These are phyloP conservation scores for Argyrosomus regius DNA, from an alignment of 2,797 vertebrate genomes.

Conservation along the genomic window DNA sequence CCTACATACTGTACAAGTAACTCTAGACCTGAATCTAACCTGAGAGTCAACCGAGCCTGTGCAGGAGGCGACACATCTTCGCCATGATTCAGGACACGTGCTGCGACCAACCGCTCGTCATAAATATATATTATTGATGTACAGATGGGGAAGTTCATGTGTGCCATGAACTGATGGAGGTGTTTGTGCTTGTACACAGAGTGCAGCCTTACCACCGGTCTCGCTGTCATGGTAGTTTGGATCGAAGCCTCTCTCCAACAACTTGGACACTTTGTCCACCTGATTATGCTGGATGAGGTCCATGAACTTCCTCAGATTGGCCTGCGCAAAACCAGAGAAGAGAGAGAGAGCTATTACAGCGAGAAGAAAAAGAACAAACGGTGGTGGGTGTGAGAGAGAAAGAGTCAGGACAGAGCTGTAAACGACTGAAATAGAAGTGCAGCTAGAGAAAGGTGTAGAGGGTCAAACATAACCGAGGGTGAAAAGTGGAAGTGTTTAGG, in stretches of 20 bases:
- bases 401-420: slow-evolving; percentile 45
- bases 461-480: slow-evolving; percentile 46
- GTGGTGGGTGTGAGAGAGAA: slow-evolving; percentile 30
- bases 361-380: slow-evolving; percentile 32
- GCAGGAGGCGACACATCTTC: background rate
- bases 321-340: slow-evolving; percentile 78
- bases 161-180: background rate
- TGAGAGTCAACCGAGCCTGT: background rate
- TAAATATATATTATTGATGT: background rate
- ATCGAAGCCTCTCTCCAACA: slow-evolving; percentile 95
- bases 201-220: slow-evolving; percentile 87
- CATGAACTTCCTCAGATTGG: slow-evolving; percentile 94
- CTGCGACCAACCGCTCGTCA: background rate
- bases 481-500: slow-evolving; percentile 26
- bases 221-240: slow-evolving; percentile 96
- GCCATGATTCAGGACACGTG: background rate
- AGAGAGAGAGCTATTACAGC: slow-evolving; percentile 34
- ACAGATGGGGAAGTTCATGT: background rate
- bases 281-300: slow-evolving; percentile 92
- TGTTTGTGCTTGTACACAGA: slow-evolving; percentile 13
- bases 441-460: slow-evolving; percentile 31
- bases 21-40: background rate
- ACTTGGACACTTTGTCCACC: slow-evolving; percentile 91
- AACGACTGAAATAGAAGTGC: slow-evolving; percentile 54
- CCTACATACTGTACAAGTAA: background rate